Conservation (phyloP, 1,140 invertebrate species). For the Cotesia glomerata region DNA sequence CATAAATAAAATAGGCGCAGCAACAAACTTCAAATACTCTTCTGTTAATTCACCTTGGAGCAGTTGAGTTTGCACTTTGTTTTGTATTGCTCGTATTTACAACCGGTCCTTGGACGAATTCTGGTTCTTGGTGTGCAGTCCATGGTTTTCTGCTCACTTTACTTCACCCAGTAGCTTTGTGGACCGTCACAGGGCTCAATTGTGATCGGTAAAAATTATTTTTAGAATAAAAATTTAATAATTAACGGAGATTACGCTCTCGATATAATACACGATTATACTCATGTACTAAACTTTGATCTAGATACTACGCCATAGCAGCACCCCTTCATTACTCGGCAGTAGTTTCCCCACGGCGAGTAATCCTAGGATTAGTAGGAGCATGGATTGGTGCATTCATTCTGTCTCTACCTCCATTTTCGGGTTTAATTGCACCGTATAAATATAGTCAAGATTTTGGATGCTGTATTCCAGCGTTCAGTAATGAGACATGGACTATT, state of each 20-base stretch:
- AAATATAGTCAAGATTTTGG: constrained; percentile 66
- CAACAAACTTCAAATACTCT: constrained; percentile 71
- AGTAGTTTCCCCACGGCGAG: constrained; percentile 71
- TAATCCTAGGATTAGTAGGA: constrained; percentile 57
- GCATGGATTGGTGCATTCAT: constrained; percentile 63
- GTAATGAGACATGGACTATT: constrained; percentile 60
- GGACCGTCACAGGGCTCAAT: constrained; percentile 81
- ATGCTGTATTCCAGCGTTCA: constrained; percentile 73
- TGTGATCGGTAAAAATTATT: constrained; percentile 67
- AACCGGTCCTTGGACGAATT: constrained; percentile 59
- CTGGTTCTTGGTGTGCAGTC: constrained; percentile 67
- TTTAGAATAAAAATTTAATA: not conserved
- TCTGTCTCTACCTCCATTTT: constrained; percentile 59
- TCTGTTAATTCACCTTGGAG: constrained; percentile 71
- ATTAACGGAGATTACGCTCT: not conserved
- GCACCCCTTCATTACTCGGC: constrained; percentile 78
- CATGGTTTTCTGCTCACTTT: constrained; percentile 73
- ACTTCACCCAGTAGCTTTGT: constrained; percentile 76
- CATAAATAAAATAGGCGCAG: constrained; percentile 45
- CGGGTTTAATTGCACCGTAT: constrained; percentile 58
- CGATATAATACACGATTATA: not conserved
- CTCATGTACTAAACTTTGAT: constrained; percentile 22
- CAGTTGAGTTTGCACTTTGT: constrained; percentile 72
- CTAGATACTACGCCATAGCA: constrained; percentile 75
- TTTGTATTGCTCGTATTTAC: constrained; percentile 66